These are phyloP conservation scores for Aporophyla lueneburgensis DNA, from an alignment of 2,888 invertebrate genomes.

Conservation along the genomic window DNA sequence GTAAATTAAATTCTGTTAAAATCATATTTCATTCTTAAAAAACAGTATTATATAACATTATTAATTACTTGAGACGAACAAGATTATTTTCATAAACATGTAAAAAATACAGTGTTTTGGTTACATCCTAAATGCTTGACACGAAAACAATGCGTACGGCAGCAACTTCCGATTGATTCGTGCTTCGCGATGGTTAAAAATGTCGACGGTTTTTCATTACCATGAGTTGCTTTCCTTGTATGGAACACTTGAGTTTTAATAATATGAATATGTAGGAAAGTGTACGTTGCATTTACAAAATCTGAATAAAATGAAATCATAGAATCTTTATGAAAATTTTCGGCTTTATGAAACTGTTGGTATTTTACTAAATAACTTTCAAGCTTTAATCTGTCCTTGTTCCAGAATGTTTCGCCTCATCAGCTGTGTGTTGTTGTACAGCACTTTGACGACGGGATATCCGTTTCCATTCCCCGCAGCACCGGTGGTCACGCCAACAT, in stretches of 20 bases:
- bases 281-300: background rate
- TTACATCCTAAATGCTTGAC: background rate
- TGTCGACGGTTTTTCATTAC: background rate
- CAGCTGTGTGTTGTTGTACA: constrained; percentile 65
- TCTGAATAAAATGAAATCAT: background rate
- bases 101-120: background rate
- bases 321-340: background rate
- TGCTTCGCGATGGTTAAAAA: background rate
- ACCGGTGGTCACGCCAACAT: constrained; percentile 47
- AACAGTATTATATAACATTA: background rate
- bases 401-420: constrained; percentile 71
- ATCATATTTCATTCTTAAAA: constrained; percentile 11
- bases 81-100: background rate
- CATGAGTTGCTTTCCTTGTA: background rate
- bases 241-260: background rate
- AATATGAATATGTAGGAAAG: background rate
- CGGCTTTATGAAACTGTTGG: background rate
- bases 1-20: constrained; percentile 34
- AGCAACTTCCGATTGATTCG: background rate
- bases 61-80: background rate
- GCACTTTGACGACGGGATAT: constrained; percentile 57
- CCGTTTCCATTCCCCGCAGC: constrained; percentile 62
- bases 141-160: background rate
- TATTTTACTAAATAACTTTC: background rate
- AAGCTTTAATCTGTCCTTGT: constrained; percentile 11